Percentiles rank a stretch among this genome's conserved stretches.
phyloP scores from a whole-genome alignment of 2,797 vertebrate species.

The Ptychadena robeensis region DNA sequence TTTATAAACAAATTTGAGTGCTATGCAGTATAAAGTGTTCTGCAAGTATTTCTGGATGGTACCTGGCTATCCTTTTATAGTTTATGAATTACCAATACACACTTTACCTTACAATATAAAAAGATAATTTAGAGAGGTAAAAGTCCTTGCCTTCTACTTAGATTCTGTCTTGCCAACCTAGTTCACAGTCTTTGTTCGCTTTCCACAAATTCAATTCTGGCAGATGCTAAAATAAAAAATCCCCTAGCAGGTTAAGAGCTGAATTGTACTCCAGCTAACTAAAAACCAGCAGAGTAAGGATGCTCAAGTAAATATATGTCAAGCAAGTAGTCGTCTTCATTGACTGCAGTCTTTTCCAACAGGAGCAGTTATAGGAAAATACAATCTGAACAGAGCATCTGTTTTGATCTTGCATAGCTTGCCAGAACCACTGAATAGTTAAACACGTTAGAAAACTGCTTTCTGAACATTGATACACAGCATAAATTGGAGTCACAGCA shows the following conservation, averaged over 20 bases:
- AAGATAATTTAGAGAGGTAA: no score
- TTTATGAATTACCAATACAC: no score
- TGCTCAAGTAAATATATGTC: neutral
- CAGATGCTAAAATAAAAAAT: neutral
- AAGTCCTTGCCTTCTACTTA: no score
- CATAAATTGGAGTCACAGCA: slow-evolving; percentile 35
- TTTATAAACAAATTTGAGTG: no score
- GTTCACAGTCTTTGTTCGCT: neutral
- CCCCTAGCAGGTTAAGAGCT: neutral
- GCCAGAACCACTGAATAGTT: slow-evolving; percentile 22
- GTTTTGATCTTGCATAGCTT: neutral
- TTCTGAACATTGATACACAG: slow-evolving; percentile 13
- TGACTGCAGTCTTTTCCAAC: neutral
- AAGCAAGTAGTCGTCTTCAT: neutral
- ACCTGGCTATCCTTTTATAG: no score
- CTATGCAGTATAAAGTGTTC: no score
- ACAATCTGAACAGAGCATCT: slow-evolving; percentile 4
- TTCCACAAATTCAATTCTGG: neutral
- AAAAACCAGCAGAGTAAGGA: neutral
- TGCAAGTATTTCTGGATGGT: no score
- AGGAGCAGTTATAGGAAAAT: neutral
- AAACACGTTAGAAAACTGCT: slow-evolving; percentile 6
- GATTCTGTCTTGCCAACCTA: neutral
- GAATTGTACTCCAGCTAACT: neutral
- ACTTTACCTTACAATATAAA: no score